Evolutionary conservation across 2,797 vertebrate genomes (phyloP).

Genomic region (Sciurus vulgaris): DNA sequence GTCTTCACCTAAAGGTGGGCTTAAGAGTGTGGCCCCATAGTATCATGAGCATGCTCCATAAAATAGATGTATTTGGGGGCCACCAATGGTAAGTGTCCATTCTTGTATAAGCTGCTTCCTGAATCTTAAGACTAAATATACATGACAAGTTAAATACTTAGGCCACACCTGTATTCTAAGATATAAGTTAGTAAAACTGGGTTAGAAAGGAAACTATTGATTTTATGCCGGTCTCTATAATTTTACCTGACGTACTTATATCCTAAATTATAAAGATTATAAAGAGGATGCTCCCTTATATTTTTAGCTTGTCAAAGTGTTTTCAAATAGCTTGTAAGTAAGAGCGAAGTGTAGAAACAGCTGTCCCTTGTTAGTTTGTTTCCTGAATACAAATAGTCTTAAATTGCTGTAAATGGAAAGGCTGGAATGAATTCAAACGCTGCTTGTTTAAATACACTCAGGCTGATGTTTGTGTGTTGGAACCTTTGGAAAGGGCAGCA

Average conservation of each 20-base stretch:
- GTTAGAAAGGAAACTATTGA: constrained; percentile 67
- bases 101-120: not conserved
- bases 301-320: constrained; percentile 64
- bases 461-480: constrained; percentile 69
- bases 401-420: constrained; percentile 83
- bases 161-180: not conserved
- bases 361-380: constrained; percentile 75
- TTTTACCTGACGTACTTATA: constrained; percentile 67
- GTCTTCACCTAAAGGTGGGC: not conserved
- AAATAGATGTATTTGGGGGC: not conserved
- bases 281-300: constrained; percentile 65
- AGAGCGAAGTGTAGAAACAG: constrained; percentile 72
- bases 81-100: not conserved
- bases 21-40: not conserved
- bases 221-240: constrained; percentile 64
- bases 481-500: constrained; percentile 48
- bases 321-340: constrained; percentile 66
- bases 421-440: constrained; percentile 78
- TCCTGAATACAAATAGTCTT: constrained; percentile 83
- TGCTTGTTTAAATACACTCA: constrained; percentile 76
- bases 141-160: not conserved
- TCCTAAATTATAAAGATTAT: constrained; percentile 77
- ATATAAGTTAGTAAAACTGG: constrained; percentile 40
- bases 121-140: constrained; percentile 23
- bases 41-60: not conserved